Conservation (phyloP, 2,113 vertebrate genomes). For the Hipposideros armiger region DNA sequence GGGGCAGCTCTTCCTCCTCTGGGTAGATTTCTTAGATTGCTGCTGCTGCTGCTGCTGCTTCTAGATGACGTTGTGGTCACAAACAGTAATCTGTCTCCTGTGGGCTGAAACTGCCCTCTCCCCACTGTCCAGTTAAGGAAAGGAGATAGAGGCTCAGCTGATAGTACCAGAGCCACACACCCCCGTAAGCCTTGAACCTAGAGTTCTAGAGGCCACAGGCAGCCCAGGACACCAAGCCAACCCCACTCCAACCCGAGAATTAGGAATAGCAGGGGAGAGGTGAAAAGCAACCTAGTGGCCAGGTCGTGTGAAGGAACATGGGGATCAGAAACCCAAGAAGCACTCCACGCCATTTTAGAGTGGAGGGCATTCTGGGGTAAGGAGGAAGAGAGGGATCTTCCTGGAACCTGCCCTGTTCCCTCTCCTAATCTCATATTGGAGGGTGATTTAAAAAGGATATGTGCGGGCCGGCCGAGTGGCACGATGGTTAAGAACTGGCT, state of each 20-base stretch:
- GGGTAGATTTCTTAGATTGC: not conserved
- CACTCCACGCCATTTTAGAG: not conserved
- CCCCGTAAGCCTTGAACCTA: not conserved
- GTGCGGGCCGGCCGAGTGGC: no score
- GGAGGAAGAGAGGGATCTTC: not conserved
- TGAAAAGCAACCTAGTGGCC: not conserved
- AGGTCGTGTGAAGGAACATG: not conserved
- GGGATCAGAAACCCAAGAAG: not conserved
- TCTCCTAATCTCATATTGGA: slow-evolving; percentile 40
- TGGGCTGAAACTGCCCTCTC: not conserved
- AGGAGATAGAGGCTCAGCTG: not conserved
- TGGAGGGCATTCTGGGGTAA: not conserved
- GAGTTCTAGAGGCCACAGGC: no score
- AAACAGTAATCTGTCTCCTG: not conserved
- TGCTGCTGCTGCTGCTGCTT: not conserved
- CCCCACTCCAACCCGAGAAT: not conserved
- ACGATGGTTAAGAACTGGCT: no score
- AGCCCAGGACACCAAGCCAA: not conserved
- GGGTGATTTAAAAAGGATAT: not conserved
- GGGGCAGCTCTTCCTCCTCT: not conserved
- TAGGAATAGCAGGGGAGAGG: not conserved
- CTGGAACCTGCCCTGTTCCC: not conserved
- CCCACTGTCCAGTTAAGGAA: not conserved
- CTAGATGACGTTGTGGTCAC: not conserved
- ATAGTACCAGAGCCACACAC: no score